Base-by-base conservation (phyloP, 2,797 vertebrate species). In the Prunella strophiata region DNA sequence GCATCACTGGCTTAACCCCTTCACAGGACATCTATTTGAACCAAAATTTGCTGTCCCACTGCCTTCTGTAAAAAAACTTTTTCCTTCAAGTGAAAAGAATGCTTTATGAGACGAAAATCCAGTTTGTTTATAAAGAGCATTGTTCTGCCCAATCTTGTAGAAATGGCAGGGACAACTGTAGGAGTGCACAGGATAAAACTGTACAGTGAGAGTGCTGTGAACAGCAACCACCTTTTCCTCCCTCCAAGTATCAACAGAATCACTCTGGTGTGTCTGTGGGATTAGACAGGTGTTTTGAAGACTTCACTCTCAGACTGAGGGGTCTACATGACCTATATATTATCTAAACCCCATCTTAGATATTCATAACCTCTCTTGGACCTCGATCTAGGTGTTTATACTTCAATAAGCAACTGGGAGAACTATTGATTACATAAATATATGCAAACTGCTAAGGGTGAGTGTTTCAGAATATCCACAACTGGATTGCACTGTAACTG, bases 361-460 rank as follows among this genome's bases (percentile, higher is more conserved):
- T 86, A 96, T 84, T 94, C 73, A 84, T 75, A 78, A 84, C 70
- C 18, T 78, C 58, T 78, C 81, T 16, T 72, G 71, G 58, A 75
- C 54, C 79, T 91, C 0, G 0, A 48, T 70, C 47, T 40, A 80
- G n/a, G 72, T 68, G 76, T 91, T 88, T 48, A 68, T 65, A 94
- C 50, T 77, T 85, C 79, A 93, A 8, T 65, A 92, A 91, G 62
- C 82, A 88, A 82, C 68, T 47, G 55, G 47, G 75, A 94, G 63
- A 90, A 54, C 70, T 81, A 72, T 1, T 94, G 70, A 95, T 93
- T 94, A 89, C 63, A 92, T 93, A 84, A 91, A 96, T 88, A 94
- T 68, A 93, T 84, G 88, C 70, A 96, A 73, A 55, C 34, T 40
- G 26, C 63, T 63, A 79, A n/a, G 65, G 48, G 36, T 43, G 57